phyloP scores from a whole-genome alignment of 2,888 invertebrate genomes.

The Epirrhoe alternata region DNA sequence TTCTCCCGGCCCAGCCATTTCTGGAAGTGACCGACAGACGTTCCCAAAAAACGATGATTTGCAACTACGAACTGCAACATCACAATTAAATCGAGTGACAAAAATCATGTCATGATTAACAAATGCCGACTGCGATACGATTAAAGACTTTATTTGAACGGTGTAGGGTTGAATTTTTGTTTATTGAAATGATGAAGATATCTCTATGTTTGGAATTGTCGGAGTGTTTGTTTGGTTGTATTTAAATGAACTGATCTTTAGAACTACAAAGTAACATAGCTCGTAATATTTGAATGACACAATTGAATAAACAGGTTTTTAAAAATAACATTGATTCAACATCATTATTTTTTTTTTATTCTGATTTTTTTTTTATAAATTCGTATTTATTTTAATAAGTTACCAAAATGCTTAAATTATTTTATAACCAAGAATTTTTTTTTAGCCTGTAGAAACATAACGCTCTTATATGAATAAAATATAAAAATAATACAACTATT shows the following conservation, averaged over 20 bases:
- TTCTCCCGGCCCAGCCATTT: constrained; percentile 69
- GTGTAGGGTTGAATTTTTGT: constrained; percentile 50
- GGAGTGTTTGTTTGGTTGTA: constrained; percentile 17
- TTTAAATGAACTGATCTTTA: neutral
- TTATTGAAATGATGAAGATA: constrained; percentile 12
- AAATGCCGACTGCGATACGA: constrained; percentile 17
- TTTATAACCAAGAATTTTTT: too few relatives aligned
- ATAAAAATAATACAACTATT: too few relatives aligned
- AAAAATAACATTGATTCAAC: too few relatives aligned
- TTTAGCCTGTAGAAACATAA: too few relatives aligned
- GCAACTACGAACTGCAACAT: constrained; percentile 68
- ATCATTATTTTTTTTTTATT: too few relatives aligned
- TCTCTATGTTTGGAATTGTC: constrained; percentile 10
- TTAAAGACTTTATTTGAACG: constrained; percentile 16
- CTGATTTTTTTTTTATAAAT: too few relatives aligned
- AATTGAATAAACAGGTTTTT: too few relatives aligned
- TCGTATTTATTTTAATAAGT: too few relatives aligned
- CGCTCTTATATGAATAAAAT: too few relatives aligned
- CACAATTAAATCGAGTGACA: constrained; percentile 78
- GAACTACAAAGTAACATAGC: neutral
- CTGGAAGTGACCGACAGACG: constrained; percentile 61
- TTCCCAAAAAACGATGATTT: constrained; percentile 81
- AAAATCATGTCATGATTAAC: constrained; percentile 55
- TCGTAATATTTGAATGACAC: too few relatives aligned
- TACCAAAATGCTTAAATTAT: too few relatives aligned